A percentile compares a stretch with the other conserved stretches of the same genome.
These are phyloP conservation scores for Callospermophilus lateralis DNA, from an alignment of 2,113 vertebrate genomes.

Conservation along the genomic window DNA sequence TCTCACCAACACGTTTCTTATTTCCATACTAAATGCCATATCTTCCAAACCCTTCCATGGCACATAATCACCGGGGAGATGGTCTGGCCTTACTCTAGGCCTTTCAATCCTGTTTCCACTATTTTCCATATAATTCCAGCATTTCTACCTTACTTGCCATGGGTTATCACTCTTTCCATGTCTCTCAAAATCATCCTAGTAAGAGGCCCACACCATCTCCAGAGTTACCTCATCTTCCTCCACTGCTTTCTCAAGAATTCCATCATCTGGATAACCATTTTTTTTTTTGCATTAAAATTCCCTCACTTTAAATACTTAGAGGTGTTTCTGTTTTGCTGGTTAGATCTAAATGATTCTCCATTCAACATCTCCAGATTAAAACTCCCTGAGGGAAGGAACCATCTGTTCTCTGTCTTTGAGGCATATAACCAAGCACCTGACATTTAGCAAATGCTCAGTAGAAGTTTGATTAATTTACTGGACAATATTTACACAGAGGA, in stretches of 20 bases:
- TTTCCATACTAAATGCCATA: neutral
- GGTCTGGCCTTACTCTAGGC: neutral
- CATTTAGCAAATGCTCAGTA: conserved; percentile 72
- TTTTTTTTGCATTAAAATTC: conserved; percentile 8
- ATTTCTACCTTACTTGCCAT: neutral
- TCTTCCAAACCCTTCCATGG: neutral
- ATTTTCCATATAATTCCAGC: neutral
- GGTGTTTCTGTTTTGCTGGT: conserved; percentile 58
- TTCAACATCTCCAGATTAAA: conserved; percentile 62
- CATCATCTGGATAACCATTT: neutral
- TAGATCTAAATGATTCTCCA: conserved; percentile 54
- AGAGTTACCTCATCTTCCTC: neutral
- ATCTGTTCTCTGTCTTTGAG: conserved; percentile 70
- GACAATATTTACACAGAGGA: conserved; percentile 71
- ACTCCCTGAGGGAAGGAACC: conserved; percentile 57
- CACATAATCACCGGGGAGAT: neutral
- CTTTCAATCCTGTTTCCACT: neutral
- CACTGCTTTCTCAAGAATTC: neutral
- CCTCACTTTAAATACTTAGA: conserved; percentile 52
- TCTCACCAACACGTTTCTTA: neutral
- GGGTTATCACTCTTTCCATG: neutral
- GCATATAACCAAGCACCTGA: conserved; percentile 61
- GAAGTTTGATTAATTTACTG: conserved; percentile 77
- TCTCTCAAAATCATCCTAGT: neutral
- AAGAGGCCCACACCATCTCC: neutral